Evolutionary conservation across 1,140 invertebrate genomes (phyloP).

Genomic region (Drosophila malerkotliana): DNA sequence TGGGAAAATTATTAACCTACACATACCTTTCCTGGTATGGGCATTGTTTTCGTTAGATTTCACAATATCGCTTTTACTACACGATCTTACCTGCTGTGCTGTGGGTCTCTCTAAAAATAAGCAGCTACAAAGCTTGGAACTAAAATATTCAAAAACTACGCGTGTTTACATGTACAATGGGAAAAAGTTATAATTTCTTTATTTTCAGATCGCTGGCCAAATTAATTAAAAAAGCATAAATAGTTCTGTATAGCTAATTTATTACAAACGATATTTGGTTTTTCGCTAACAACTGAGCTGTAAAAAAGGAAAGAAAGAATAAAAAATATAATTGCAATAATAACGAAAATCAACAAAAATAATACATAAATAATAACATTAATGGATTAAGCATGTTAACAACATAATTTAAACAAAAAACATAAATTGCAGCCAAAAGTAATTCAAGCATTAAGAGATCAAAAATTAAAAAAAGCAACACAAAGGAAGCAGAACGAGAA

Average conservation of each 20-base stretch:
- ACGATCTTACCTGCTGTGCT: constrained; percentile 41
- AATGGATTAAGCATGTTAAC: constrained; percentile 65
- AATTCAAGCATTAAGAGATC: constrained; percentile 79
- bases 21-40: not conserved
- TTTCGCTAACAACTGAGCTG: constrained; percentile 77
- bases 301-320: constrained; percentile 53
- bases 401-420: constrained; percentile 67
- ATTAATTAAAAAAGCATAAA: constrained; percentile 62
- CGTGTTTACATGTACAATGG: constrained; percentile 30
- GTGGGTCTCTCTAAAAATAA: constrained; percentile 4
- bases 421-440: constrained; percentile 68
- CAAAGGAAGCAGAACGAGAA: constrained; percentile 37
- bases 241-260: constrained; percentile 62
- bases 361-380: constrained; percentile 56
- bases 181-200: constrained; percentile 28
- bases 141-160: constrained; percentile 29
- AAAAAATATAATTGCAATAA: constrained; percentile 48
- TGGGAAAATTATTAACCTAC: not conserved
- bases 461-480: constrained; percentile 54
- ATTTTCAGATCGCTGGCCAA: constrained; percentile 30
- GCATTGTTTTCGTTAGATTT: not conserved
- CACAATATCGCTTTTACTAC: not conserved
- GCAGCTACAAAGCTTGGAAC: constrained; percentile 50
- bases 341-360: constrained; percentile 52
- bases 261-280: constrained; percentile 65